These are phyloP conservation scores for Marcusenius ussheri DNA, from an alignment of 2,113 vertebrate species.

Conservation along the genomic window DNA sequence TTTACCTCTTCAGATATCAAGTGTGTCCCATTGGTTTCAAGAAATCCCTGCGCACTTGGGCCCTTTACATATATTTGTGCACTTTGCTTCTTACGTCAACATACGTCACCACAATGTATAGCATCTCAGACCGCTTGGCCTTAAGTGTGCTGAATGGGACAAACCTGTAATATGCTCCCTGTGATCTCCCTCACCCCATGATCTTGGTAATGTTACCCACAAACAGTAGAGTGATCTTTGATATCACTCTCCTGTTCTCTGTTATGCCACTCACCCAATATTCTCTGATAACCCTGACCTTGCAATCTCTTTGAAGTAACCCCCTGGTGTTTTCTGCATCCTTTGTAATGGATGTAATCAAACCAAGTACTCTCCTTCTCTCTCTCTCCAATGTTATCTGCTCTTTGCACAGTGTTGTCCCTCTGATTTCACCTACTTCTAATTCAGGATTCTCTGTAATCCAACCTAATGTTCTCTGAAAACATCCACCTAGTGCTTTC, in stretches of 20 bases:
- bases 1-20: background rate
- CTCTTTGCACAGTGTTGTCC: background rate
- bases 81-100: background rate
- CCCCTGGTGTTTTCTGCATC: constrained; percentile 63
- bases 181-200: background rate
- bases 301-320: background rate
- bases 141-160: background rate
- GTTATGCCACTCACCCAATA: background rate
- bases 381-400: background rate
- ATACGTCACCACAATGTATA: background rate
- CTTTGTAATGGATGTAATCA: constrained; percentile 40
- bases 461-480: background rate
- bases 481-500: constrained; percentile 48
- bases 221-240: background rate
- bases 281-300: background rate
- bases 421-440: background rate
- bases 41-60: background rate
- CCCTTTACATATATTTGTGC: background rate
- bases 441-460: background rate
- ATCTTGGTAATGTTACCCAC: background rate
- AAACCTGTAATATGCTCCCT: background rate
- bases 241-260: background rate
- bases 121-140: background rate
- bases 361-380: background rate
- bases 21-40: background rate